These are phyloP conservation scores for Umimayanthus chanpuru DNA, from an alignment of 92 coral and sea anemone genomes.

Conservation along the genomic window DNA sequence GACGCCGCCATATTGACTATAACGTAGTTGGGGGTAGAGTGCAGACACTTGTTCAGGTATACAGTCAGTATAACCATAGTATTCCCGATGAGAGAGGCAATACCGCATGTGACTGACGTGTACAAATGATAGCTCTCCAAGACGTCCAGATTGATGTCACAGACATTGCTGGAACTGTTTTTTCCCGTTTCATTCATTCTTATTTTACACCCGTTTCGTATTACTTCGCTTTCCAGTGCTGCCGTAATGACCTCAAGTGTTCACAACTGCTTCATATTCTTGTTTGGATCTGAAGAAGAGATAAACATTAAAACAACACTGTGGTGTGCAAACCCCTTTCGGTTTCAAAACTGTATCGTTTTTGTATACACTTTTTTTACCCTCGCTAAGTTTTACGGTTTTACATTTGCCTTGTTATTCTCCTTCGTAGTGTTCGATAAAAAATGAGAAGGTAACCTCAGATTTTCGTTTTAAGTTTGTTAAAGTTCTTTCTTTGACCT, in stretches of 20 bases:
- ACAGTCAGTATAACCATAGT: conserved; percentile 28
- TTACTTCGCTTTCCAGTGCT: neutral
- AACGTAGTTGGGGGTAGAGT: conserved; percentile 35
- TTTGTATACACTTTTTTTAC: neutral
- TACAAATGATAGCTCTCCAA: conserved; percentile 26
- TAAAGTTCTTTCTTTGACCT: neutral
- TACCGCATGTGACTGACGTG: conserved; percentile 28
- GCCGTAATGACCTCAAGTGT: neutral
- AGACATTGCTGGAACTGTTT: conserved; percentile 3
- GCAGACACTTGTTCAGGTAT: conserved; percentile 31
- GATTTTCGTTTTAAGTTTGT: neutral
- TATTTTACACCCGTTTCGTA: neutral
- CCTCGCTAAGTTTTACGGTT: neutral
- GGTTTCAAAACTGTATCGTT: neutral
- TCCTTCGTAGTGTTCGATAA: neutral
- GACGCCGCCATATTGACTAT: conserved; percentile 41
- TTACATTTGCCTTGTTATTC: neutral
- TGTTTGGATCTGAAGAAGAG: neutral
- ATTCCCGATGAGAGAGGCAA: conserved; percentile 39
- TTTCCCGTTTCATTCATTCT: neutral
- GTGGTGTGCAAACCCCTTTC: neutral
- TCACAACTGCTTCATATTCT: neutral
- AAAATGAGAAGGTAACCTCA: neutral
- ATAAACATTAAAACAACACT: neutral
- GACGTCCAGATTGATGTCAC: neutral